Percentiles rank a stretch among this genome's conserved stretches.
phyloP scores from a whole-genome alignment of 2,113 vertebrate species.

The Microtus richardsoni region DNA sequence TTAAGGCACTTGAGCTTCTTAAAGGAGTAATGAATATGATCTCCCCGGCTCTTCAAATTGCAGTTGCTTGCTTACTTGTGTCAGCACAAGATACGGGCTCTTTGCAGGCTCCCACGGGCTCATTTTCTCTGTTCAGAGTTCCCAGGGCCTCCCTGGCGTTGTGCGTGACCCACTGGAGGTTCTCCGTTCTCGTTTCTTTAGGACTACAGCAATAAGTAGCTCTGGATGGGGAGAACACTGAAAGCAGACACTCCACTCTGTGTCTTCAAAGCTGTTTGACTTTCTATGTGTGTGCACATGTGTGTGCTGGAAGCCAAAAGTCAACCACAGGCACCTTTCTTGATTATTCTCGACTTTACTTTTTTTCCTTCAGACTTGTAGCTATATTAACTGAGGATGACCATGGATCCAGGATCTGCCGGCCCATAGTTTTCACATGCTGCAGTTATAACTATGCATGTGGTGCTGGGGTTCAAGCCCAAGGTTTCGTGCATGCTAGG shows the following conservation, averaged over 20 bases:
- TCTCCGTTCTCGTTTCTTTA: neutral
- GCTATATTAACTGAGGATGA: neutral
- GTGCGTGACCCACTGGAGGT: neutral
- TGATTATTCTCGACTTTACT: neutral
- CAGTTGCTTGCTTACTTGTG: conserved; percentile 16
- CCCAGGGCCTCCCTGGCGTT: neutral
- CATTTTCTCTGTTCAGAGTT: neutral
- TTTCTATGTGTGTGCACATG: neutral
- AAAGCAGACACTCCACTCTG: neutral
- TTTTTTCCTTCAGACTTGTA: neutral
- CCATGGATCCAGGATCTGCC: no score
- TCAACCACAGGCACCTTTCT: neutral
- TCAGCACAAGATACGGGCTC: neutral
- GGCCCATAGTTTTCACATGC: neutral
- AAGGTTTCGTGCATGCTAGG: neutral
- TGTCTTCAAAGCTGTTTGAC: neutral
- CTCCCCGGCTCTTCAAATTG: conserved; percentile 32
- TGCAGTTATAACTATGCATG: neutral
- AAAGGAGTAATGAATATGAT: conserved; percentile 63
- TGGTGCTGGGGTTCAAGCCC: neutral
- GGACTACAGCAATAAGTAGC: neutral
- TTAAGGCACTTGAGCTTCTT: conserved; percentile 66
- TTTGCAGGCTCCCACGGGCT: neutral
- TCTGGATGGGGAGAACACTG: neutral
- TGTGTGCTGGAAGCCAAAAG: neutral